These are phyloP conservation scores for Ectropis grisescens DNA, from an alignment of 1,140 invertebrate species.

Conservation along the genomic window DNA sequence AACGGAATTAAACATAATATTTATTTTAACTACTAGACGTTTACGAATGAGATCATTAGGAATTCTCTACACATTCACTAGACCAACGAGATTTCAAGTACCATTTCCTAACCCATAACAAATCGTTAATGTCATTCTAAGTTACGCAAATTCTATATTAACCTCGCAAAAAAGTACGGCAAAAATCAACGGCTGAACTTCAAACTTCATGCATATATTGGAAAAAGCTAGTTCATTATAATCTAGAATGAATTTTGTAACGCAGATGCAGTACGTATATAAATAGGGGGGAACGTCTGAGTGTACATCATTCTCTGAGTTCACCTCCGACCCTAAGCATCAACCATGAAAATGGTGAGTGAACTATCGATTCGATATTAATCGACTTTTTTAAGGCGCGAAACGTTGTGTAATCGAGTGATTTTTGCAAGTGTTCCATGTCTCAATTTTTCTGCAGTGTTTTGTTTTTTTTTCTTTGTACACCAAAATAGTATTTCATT, in stretches of 20 bases:
- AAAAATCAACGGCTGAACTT: too few relatives aligned
- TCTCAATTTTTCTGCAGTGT: too few relatives aligned
- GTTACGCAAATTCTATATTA: slow-evolving; percentile 36
- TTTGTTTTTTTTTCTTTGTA: too few relatives aligned
- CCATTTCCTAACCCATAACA: too few relatives aligned
- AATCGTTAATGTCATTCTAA: too few relatives aligned
- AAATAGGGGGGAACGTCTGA: slow-evolving; percentile 17
- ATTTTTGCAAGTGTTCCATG: too few relatives aligned
- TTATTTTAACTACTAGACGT: too few relatives aligned
- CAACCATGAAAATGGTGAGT: slow-evolving; percentile 57
- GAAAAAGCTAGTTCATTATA: slow-evolving; percentile 49
- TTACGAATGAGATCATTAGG: too few relatives aligned
- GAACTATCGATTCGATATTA: slow-evolving; percentile 3
- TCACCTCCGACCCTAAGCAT: slow-evolving; percentile 40
- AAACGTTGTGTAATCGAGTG: neutral
- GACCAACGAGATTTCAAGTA: too few relatives aligned
- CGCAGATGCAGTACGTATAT: slow-evolving; percentile 26
- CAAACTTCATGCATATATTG: slow-evolving; percentile 36
- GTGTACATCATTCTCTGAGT: slow-evolving; percentile 29
- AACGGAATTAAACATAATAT: too few relatives aligned
- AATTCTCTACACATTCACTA: too few relatives aligned
- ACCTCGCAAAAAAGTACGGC: slow-evolving; percentile 25
- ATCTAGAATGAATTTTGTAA: slow-evolving; percentile 57
- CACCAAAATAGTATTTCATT: too few relatives aligned
- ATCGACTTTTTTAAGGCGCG: slow-evolving; percentile 3